Evolutionary conservation across 2,888 invertebrate species (phyloP).

Genomic region (Stegana nigrithorax): DNA sequence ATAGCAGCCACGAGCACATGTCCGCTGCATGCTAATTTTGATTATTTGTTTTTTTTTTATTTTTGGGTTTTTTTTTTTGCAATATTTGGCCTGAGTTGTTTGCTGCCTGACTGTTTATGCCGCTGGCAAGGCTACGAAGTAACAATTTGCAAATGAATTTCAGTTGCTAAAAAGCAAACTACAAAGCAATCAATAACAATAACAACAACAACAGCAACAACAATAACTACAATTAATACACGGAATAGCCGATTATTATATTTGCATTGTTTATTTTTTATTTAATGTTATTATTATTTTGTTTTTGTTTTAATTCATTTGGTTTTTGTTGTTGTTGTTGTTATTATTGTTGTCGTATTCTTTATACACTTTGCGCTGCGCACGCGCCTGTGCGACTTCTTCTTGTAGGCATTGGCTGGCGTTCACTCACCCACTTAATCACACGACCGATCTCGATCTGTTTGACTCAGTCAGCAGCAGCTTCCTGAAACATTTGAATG

Average conservation of each 20-base stretch:
- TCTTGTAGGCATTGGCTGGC: too few relatives aligned
- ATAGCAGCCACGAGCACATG: conserved; percentile 22
- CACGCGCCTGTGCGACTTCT: too few relatives aligned
- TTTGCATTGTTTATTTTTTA: conserved; percentile 10
- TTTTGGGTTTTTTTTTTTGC: background rate
- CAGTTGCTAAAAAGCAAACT: background rate
- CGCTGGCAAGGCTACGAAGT: conserved; percentile 29
- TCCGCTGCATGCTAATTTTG: conserved; percentile 10
- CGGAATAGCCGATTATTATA: conserved; percentile 2
- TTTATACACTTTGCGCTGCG: background rate
- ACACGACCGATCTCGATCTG: too few relatives aligned
- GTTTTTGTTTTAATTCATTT: background rate
- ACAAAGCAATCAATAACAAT: too few relatives aligned
- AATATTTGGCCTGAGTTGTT: background rate
- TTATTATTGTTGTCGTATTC: background rate
- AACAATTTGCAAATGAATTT: conserved; percentile 17
- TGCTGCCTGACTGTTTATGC: conserved; percentile 10
- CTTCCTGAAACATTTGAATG: too few relatives aligned
- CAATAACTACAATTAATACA: conserved; percentile 4
- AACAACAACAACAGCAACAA: too few relatives aligned
- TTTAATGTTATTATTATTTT: background rate
- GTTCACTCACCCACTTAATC: too few relatives aligned
- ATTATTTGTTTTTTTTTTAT: background rate
- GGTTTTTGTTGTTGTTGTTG: background rate
- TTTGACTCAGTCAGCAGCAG: background rate